These are phyloP conservation scores for Acanthurus lineatus DNA, from an alignment of 2,797 vertebrate species.

Conservation along the genomic window DNA sequence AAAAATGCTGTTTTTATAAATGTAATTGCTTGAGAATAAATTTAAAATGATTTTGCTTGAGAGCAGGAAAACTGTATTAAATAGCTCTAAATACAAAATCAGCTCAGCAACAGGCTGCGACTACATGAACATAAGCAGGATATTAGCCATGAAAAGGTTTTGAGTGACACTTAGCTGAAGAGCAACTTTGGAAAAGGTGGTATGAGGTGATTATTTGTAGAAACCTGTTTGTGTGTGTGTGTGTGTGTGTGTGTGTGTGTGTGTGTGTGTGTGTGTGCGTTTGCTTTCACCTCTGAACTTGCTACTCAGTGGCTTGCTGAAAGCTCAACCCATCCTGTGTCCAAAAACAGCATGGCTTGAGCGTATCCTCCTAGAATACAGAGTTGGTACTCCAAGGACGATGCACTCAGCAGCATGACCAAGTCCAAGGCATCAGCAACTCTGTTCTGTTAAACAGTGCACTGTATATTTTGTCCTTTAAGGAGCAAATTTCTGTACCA, in stretches of 20 bases:
- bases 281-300: not conserved
- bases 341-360: conserved; percentile 4
- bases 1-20: not conserved
- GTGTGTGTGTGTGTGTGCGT: too few species aligned
- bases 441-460: not conserved
- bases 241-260: too few species aligned
- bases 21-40: not conserved
- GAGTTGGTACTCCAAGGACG: conserved; percentile 21
- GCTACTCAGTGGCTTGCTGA: conserved; percentile 13
- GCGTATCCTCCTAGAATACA: not conserved
- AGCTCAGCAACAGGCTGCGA: not conserved
- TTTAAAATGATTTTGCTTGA: not conserved
- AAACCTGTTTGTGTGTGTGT: not conserved
- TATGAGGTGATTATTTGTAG: conserved; percentile 30
- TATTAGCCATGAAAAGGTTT: not conserved
- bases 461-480: not conserved
- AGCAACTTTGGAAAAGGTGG: not conserved
- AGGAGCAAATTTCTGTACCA: not conserved
- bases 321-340: not conserved
- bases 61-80: not conserved
- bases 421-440: not conserved
- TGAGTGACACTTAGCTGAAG: conserved; percentile 4
- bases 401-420: not conserved
- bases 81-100: not conserved
- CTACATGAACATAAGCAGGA: not conserved